phyloP scores from a whole-genome alignment of 2,113 vertebrate genomes.

The Podarcis raffonei region DNA sequence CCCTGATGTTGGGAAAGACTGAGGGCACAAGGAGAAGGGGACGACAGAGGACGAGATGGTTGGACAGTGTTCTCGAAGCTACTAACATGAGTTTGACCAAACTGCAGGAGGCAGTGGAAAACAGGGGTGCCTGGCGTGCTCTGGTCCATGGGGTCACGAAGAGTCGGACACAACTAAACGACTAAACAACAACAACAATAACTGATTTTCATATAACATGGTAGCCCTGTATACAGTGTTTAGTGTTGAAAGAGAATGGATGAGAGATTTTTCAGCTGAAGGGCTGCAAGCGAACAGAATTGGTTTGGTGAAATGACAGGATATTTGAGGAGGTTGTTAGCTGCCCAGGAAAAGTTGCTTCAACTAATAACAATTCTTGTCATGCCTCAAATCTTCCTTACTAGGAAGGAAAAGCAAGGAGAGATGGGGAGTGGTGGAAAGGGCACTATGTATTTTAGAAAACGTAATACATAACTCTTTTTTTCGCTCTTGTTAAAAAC shows the following conservation, averaged over 20 bases:
- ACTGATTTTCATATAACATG: neutral
- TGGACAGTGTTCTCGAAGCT: too few species aligned
- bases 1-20: too few species aligned
- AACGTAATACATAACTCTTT: conserved; percentile 35
- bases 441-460: conserved; percentile 35
- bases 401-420: conserved; percentile 40
- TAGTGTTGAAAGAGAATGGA: neutral
- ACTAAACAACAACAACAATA: too few species aligned
- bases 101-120: too few species aligned
- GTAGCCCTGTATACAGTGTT: neutral
- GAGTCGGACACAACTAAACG: too few species aligned
- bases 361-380: conserved; percentile 33
- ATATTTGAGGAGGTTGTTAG: conserved; percentile 44
- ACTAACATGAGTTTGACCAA: too few species aligned
- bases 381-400: conserved; percentile 2
- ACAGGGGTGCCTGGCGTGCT: too few species aligned
- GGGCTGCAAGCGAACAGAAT: conserved; percentile 24
- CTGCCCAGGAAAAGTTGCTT: conserved; percentile 41
- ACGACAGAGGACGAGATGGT: too few species aligned
- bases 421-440: neutral
- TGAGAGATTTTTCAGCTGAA: conserved; percentile 20
- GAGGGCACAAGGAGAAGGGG: too few species aligned
- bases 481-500: conserved; percentile 48
- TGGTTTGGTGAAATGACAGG: conserved; percentile 34
- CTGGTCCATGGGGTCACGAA: too few species aligned